phyloP scores from a whole-genome alignment of 2,113 vertebrate genomes.

The Zosterops pallidus region DNA sequence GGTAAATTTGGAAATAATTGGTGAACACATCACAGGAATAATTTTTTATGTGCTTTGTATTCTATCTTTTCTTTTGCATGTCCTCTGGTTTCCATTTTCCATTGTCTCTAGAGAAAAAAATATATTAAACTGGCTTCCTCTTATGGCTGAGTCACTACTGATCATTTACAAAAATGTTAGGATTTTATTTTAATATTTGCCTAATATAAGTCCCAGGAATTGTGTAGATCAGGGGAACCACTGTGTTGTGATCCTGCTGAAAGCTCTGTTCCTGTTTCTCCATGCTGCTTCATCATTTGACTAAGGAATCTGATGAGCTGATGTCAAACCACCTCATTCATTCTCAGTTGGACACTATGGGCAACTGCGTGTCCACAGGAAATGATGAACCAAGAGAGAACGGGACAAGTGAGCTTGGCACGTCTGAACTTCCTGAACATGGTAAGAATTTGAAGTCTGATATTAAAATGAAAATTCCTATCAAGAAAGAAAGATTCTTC shows the following conservation, averaged over 20 bases:
- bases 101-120: neutral
- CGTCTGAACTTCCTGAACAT: slow-evolving; percentile 10
- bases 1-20: neutral
- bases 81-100: neutral
- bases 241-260: neutral
- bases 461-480: neutral
- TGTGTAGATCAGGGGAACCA: neutral
- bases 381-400: neutral
- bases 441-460: slow-evolving; percentile 66
- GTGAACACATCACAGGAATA: neutral
- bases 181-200: neutral
- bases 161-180: neutral
- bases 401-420: neutral
- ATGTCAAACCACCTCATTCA: slow-evolving; percentile 1
- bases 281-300: neutral
- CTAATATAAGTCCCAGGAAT: neutral
- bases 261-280: slow-evolving; percentile 11
- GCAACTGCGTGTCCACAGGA: neutral
- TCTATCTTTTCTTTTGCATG: neutral
- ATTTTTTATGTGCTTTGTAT: neutral
- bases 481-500: neutral
- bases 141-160: neutral
- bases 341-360: slow-evolving; percentile 21
- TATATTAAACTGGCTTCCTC: neutral
- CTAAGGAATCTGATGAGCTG: slow-evolving; percentile 66